Evolutionary conservation across 2,888 invertebrate species (phyloP).

Genomic region (Microplitis deprimator): DNA sequence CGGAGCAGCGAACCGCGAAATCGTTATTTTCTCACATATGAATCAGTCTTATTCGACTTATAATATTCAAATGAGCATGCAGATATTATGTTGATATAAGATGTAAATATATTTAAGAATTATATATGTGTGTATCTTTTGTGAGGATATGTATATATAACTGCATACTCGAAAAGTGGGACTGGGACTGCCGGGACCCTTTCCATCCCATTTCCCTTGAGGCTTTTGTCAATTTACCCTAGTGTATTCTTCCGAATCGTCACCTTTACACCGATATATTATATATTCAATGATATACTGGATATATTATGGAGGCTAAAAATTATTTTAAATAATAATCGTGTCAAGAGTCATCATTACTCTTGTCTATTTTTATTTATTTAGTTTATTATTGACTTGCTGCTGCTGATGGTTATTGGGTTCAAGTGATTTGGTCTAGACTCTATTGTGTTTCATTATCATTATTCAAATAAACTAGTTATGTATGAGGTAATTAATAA

Average conservation of each 20-base stretch:
- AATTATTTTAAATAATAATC: slow-evolving; percentile 3
- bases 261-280: slow-evolving; percentile 39
- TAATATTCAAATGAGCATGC: slow-evolving; percentile 4
- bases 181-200: slow-evolving; percentile 8
- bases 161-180: slow-evolving; percentile 1
- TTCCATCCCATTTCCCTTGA: slow-evolving; percentile 39
- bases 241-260: slow-evolving; percentile 42
- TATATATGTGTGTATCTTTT: slow-evolving; percentile 11
- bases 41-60: slow-evolving; percentile 50
- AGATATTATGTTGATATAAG: not conserved
- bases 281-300: not conserved
- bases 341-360: slow-evolving; percentile 3
- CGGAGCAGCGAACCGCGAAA: slow-evolving; percentile 70
- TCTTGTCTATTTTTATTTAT: not conserved
- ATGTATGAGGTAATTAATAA: slow-evolving; percentile 37
- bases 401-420: not conserved
- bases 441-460: not conserved
- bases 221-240: slow-evolving; percentile 34
- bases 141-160: not conserved
- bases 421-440: not conserved
- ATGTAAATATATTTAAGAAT: not conserved
- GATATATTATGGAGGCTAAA: not conserved
- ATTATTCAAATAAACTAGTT: slow-evolving; percentile 30
- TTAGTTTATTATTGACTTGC: not conserved
- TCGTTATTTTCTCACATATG: slow-evolving; percentile 54